Percentiles rank a stretch among this genome's conserved stretches.
phyloP scores from a whole-genome alignment of 2,113 vertebrate species.

The Puntigrus tetrazona region DNA sequence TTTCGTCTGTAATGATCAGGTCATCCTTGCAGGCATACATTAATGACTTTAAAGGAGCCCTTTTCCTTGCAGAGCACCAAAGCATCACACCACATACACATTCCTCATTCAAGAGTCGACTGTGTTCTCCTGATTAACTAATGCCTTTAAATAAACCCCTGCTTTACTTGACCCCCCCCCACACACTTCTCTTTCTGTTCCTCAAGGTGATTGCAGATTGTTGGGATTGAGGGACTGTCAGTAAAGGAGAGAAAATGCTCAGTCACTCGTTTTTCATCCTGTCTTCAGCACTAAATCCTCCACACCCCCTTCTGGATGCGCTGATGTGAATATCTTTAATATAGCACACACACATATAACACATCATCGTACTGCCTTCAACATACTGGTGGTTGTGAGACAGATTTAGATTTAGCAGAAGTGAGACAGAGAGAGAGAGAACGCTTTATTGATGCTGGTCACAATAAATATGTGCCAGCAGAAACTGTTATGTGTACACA shows the following conservation, averaged over 20 bases:
- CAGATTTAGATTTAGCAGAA: not conserved
- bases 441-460: not conserved
- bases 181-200: not conserved
- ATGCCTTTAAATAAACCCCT: not conserved
- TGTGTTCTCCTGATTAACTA: slow-evolving; percentile 13
- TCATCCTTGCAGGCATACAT: slow-evolving; percentile 22
- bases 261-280: slow-evolving; percentile 45
- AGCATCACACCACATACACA: not conserved
- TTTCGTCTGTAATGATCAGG: slow-evolving; percentile 6
- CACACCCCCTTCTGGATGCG: slow-evolving; percentile 10
- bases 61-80: not conserved
- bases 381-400: slow-evolving; percentile 1
- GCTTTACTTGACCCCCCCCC: not conserved
- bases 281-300: slow-evolving; percentile 53
- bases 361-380: not conserved
- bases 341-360: slow-evolving; percentile 16
- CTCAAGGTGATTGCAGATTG: slow-evolving; percentile 50
- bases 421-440: too few species aligned
- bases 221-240: slow-evolving; percentile 36
- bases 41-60: slow-evolving; percentile 1
- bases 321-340: slow-evolving; percentile 52
- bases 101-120: not conserved
- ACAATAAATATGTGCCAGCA: not conserved
- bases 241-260: slow-evolving; percentile 47
- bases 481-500: not conserved